Base-by-base conservation (phyloP, 2,797 vertebrate genomes). In the Cirrhinus mrigala region DNA sequence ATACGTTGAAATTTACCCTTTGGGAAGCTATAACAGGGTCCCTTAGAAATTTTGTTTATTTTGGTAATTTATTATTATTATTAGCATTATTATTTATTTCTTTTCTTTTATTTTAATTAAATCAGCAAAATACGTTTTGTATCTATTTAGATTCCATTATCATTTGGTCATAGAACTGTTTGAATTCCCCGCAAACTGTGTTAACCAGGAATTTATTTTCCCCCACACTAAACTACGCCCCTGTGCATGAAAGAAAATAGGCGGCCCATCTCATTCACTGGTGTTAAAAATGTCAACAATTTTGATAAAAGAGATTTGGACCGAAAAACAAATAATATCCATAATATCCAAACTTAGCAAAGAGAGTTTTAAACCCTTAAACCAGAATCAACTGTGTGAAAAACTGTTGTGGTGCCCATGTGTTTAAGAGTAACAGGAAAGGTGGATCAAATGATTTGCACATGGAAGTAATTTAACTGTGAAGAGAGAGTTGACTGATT, bases 401-500 rank as follows among this genome's bases (percentile, higher is more conserved):
- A 48, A 33, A 16, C 10, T 16, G n/a, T 33, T 48, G 74, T 48
- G 11, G 9, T 27, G 20, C 24, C 52, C 52, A 22, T 48, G 50
- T 60, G 20, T 58, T 56, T 40, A 33, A 33, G 44, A 14, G 54
- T 40, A 56, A 66, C 22, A 84, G 71, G 58, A 83, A 75, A 74
- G 70, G 8, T 18, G 4, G 50, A 29, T 60, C 64, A 81, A 70
- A 70, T 58, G 24, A 27, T 37, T 8, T 18, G n/a, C 83, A 79
- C 27, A n/a, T 62, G 76, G 68, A 62, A 85, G 79, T 64, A 37
- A 40, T 79, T 85, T 52, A 71, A 79, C 83, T 37, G 54, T 79
- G 62, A 79, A 79, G 10, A 50, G 3, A 48, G 40, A 33, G 12
- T 24, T 50, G 52, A 71, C 54, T 62, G 40, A 71, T 50, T 60